Percentiles rank a stretch among this genome's conserved stretches.
Evolutionary conservation across 1,140 invertebrate species (phyloP).

Genomic region (Procambarus clarkii): DNA sequence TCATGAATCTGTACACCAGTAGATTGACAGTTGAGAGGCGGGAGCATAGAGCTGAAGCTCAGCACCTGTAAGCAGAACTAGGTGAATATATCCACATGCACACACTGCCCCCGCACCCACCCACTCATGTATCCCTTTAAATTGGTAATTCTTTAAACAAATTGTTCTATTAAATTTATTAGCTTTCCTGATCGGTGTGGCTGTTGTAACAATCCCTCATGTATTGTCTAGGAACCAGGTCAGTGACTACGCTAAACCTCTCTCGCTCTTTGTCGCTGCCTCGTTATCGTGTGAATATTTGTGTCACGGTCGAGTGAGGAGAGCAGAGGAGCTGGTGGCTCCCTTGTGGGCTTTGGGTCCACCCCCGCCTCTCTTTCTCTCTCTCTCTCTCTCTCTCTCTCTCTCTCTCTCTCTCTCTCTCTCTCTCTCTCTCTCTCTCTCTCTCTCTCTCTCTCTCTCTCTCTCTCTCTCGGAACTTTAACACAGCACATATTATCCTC

Average conservation of each 20-base stretch:
- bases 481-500: neutral
- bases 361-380: neutral
- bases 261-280: neutral
- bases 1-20: too few relatives aligned
- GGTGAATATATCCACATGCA: neutral
- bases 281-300: neutral
- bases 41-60: too few relatives aligned
- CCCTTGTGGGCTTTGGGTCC: neutral
- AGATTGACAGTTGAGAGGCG: too few relatives aligned
- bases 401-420: slow-evolving; percentile 19
- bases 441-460: neutral
- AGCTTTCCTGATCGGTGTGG: neutral
- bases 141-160: neutral
- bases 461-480: too few relatives aligned
- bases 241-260: neutral
- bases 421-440: neutral
- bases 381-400: slow-evolving; percentile 36
- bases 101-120: neutral
- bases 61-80: too few relatives aligned
- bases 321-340: neutral
- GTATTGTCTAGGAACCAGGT: slow-evolving; percentile 6
- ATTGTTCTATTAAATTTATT: slow-evolving; percentile 11
- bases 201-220: slow-evolving; percentile 1
- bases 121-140: neutral
- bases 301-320: slow-evolving; percentile 6